Evolutionary conservation across 2,797 vertebrate genomes (phyloP), one percentile per base, ranked within the genome.

Genomic region (Gymnothorax javanicus): DNA sequence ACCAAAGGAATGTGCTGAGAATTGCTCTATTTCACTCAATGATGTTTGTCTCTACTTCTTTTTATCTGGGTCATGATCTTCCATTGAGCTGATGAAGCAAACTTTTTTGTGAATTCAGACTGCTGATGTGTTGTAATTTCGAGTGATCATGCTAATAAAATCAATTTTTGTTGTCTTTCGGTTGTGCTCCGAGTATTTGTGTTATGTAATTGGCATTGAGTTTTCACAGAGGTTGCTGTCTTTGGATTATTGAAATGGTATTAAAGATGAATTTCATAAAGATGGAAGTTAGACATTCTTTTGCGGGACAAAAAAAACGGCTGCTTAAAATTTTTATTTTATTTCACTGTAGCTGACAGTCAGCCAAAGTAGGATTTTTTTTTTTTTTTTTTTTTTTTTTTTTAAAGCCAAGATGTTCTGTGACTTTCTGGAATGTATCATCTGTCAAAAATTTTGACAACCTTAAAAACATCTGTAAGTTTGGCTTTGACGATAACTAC

Each of bases 111-210:
- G 75, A 79, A 79, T 12, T 12, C 77, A 54, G 77, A 56, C 50
- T 81, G 52, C 50, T 81, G 77, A 81, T 54, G 77, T 20, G 6
- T 56, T 56, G 33, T 56, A 25, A 77, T 77, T 81, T 81, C 50
- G n/a, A 7, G 52, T 56, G 50, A 81, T 81, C 23, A 81, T 81
- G 77, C 77, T 56, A 81, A 81, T 81, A 81, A 81, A 81, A 56
- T 81, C 20, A 23, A 81, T 56, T 81, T 20, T 81, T 52, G 50
- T 56, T 15, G n/a, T 81, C 75, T 17, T 81, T 56, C 3, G n/a
- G 27, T 43, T 81, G 50, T 81, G 50, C 52, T 81, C 20, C 12
- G 77, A 20, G 54, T 56, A 20, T 81, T 81, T 54, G 3, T 77
- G 69, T 3, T 5, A 13, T 67, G 23, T 67, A 1, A 67, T 67